Evolutionary conservation across 2,113 vertebrate species (phyloP).

Genomic region (Chloebia gouldiae): DNA sequence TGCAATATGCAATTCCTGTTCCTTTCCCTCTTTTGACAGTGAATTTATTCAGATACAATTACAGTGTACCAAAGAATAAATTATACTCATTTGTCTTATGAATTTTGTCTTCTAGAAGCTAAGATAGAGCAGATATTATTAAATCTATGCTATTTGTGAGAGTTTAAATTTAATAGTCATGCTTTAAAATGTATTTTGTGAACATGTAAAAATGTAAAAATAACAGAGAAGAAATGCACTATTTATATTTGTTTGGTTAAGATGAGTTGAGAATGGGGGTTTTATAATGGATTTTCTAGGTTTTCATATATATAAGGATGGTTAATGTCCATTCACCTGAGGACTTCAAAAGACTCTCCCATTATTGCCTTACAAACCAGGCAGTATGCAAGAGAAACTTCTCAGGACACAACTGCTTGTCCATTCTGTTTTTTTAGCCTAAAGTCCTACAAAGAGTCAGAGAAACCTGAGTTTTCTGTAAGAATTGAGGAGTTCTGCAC

Average conservation of each 20-base stretch:
- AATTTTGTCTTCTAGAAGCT: neutral
- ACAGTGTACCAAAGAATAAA: accelerated
- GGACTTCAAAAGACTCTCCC: neutral
- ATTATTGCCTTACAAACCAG: neutral
- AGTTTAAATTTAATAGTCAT: neutral
- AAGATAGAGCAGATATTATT: neutral
- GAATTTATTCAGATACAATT: neutral
- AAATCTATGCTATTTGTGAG: neutral
- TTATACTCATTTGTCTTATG: neutral
- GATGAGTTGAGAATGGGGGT: accelerated
- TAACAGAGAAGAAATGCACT: neutral
- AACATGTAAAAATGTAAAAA: neutral
- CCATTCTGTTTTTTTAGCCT: neutral
- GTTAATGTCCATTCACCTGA: neutral
- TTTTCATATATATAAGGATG: neutral
- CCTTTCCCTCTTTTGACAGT: neutral
- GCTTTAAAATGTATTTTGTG: neutral
- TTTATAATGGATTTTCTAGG: neutral
- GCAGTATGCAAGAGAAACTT: neutral
- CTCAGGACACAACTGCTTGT: neutral
- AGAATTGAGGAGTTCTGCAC: neutral
- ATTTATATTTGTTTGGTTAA: neutral
- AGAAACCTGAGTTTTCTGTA: neutral
- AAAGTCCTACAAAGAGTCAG: neutral
- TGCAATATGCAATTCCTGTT: neutral